A percentile compares a stretch with the other conserved stretches of the same genome.
Evolutionary conservation across 1,140 invertebrate species (phyloP).

Genomic region (Aphis craccivora): DNA sequence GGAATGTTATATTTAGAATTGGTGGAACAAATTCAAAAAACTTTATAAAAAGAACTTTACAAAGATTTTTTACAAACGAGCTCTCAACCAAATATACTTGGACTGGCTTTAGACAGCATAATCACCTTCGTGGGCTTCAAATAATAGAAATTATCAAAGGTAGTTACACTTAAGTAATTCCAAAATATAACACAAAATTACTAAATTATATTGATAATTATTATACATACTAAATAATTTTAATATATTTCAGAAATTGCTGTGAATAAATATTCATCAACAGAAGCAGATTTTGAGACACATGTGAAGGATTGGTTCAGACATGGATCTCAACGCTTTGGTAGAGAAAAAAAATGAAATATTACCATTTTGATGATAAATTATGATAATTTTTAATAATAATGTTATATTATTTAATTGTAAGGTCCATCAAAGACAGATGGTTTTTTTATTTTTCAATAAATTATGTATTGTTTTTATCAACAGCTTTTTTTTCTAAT

Average conservation of each 20-base stretch:
- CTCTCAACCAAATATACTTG: conserved; percentile 6
- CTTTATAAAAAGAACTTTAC: neutral
- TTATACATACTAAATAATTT: neutral
- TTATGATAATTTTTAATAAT: neutral
- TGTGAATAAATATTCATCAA: neutral
- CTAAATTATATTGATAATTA: too few relatives aligned
- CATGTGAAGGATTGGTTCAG: neutral
- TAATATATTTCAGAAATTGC: neutral
- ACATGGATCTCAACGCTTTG: neutral
- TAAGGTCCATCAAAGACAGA: neutral
- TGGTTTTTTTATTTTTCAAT: neutral
- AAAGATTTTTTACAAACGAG: neutral
- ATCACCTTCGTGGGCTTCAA: neutral
- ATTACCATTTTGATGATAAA: neutral
- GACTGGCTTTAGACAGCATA: neutral
- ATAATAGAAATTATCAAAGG: neutral
- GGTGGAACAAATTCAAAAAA: neutral
- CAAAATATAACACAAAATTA: neutral
- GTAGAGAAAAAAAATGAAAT: neutral
- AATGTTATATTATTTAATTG: neutral
- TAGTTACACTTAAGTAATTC: neutral
- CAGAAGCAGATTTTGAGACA: neutral
- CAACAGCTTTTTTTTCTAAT: neutral
- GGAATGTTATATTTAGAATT: neutral
- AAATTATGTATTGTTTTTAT: neutral